phyloP scores from a whole-genome alignment of 2,888 invertebrate genomes.

The Cephus spinipes region DNA sequence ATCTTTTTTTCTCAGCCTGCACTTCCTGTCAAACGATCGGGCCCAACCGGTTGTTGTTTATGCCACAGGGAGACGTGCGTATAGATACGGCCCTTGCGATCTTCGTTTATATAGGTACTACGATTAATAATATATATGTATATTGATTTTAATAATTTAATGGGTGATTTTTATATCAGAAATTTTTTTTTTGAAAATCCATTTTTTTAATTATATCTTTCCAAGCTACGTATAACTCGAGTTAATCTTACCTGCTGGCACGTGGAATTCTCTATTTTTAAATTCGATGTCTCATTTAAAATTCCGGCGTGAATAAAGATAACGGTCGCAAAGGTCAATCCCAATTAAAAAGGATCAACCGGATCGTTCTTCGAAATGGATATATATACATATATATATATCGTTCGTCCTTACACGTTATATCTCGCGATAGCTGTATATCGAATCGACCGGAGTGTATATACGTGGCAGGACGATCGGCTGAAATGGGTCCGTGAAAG shows the following conservation, averaged over 20 bases:
- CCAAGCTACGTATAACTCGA: constrained; percentile 8
- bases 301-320: too few relatives aligned
- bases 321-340: too few relatives aligned
- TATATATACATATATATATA: constrained; percentile 8
- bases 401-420: constrained; percentile 19
- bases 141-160: too few relatives aligned
- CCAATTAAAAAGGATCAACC: not conserved
- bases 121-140: not conserved
- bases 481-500: not conserved
- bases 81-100: too few relatives aligned
- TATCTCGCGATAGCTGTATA: not conserved
- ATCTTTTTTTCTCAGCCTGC: constrained; percentile 13
- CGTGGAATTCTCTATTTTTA: too few relatives aligned
- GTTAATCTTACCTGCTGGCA: constrained; percentile 10
- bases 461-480: not conserved
- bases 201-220: not conserved
- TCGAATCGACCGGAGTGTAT: not conserved
- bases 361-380: constrained; percentile 2
- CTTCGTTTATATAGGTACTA: too few relatives aligned
- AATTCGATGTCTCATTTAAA: too few relatives aligned
- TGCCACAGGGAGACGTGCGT: constrained; percentile 7
- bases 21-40: not conserved
- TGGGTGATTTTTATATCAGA: too few relatives aligned
- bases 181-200: not conserved
- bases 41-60: constrained; percentile 17